phyloP scores from a whole-genome alignment of 2,888 invertebrate genomes.

The Stenchaetothrips biformis region DNA sequence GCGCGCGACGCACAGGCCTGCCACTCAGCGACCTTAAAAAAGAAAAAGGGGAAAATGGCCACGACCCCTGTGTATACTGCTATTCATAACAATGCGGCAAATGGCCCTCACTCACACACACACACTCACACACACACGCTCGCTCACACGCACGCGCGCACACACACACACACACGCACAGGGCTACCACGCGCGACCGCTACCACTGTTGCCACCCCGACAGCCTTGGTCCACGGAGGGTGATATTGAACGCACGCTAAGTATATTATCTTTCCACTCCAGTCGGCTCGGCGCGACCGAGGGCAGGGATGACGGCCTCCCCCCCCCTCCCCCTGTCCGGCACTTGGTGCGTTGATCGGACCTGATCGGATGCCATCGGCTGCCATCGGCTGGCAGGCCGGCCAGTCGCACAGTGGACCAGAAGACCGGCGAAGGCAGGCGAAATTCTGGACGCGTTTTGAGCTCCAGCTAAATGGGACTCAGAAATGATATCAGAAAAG shows the following conservation, averaged over 20 bases:
- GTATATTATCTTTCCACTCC: conserved; percentile 25
- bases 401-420: too few relatives aligned
- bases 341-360: neutral
- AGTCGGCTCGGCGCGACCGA: neutral
- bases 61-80: neutral
- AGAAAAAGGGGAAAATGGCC: too few relatives aligned
- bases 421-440: too few relatives aligned
- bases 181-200: neutral
- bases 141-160: neutral
- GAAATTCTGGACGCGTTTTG: too few relatives aligned
- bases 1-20: too few relatives aligned
- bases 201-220: neutral
- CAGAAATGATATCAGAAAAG: too few relatives aligned
- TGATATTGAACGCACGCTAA: conserved; percentile 18
- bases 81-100: conserved; percentile 21
- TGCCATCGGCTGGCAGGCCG: too few relatives aligned
- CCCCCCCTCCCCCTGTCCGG: neutral
- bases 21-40: too few relatives aligned
- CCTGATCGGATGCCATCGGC: neutral
- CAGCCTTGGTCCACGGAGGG: conserved; percentile 19
- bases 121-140: neutral
- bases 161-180: neutral
- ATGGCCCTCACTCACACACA: neutral
- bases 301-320: neutral
- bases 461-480: too few relatives aligned